phyloP scores from a whole-genome alignment of 1,140 invertebrate species.

The Arctopsyche grandis region DNA sequence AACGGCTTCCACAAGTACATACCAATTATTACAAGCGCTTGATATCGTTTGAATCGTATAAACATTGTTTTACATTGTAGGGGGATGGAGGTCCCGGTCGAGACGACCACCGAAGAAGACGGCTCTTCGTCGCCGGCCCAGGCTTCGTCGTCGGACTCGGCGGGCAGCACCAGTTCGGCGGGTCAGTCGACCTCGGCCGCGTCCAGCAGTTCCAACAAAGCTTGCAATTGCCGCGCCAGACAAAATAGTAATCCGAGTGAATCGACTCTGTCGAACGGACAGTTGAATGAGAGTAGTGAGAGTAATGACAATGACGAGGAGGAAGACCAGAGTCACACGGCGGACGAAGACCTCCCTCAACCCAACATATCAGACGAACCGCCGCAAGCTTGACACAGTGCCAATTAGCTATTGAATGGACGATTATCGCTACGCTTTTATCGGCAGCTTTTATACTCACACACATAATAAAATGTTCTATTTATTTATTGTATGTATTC shows the following conservation, averaged over 20 bases:
- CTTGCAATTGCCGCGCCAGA: not conserved
- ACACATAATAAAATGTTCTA: no score
- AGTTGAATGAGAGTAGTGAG: not conserved
- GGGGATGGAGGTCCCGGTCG: not conserved
- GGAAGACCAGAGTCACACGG: not conserved
- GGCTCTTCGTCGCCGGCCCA: not conserved
- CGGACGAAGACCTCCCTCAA: conserved; percentile 57
- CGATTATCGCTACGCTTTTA: not conserved
- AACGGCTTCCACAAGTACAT: conserved; percentile 68
- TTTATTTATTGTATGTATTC: no score
- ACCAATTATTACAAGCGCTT: not conserved
- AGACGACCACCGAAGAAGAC: conserved; percentile 11
- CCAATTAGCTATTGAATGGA: not conserved
- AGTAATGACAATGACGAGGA: not conserved
- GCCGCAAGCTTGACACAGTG: conserved; percentile 62
- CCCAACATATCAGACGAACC: conserved; percentile 63
- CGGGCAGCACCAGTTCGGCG: not conserved
- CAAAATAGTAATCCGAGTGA: conserved; percentile 8
- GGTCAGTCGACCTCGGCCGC: conserved; percentile 8
- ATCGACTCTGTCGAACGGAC: conserved; percentile 4
- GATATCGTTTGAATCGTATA: not conserved
- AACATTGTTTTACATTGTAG: conserved; percentile 15
- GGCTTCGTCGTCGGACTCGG: conserved; percentile 7
- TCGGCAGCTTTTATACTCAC: conserved; percentile 4
- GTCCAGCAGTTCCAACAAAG: not conserved